A percentile compares a stretch with the other conserved stretches of the same genome.
These are phyloP conservation scores for Lepas anatifera DNA, from an alignment of 2,888 invertebrate genomes.

Conservation along the genomic window DNA sequence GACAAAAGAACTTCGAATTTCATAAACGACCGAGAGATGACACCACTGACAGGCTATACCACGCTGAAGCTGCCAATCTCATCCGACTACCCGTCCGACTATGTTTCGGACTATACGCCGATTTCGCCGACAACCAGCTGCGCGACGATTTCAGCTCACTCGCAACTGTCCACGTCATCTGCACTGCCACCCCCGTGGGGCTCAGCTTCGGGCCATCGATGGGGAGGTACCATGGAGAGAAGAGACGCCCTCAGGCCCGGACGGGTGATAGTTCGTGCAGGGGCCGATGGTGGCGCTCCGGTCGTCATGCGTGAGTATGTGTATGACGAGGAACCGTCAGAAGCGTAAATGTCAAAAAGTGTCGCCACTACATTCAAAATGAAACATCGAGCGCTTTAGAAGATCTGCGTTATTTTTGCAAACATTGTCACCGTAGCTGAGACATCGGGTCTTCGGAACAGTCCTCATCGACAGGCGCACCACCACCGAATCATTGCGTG, in stretches of 20 bases:
- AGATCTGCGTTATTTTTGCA: no score
- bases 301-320: not conserved
- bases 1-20: no score
- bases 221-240: not conserved
- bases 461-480: no score
- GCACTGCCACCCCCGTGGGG: not conserved
- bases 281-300: not conserved
- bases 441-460: no score
- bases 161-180: not conserved
- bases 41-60: not conserved
- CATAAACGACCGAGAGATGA: not conserved
- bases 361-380: no score
- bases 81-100: not conserved
- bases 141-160: not conserved
- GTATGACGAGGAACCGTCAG: not conserved
- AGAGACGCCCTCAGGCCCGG: not conserved
- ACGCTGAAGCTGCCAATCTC: not conserved
- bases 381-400: no score
- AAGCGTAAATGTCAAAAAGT: not conserved
- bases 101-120: not conserved
- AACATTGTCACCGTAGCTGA: no score
- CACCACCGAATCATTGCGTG: no score
- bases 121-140: slow-evolving; percentile 13
- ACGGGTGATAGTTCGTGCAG: not conserved
- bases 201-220: not conserved